A percentile compares a stretch with the other conserved stretches of the same genome.
phyloP scores from a whole-genome alignment of 2,113 vertebrate species.

The Misgurnus mizolepis region DNA sequence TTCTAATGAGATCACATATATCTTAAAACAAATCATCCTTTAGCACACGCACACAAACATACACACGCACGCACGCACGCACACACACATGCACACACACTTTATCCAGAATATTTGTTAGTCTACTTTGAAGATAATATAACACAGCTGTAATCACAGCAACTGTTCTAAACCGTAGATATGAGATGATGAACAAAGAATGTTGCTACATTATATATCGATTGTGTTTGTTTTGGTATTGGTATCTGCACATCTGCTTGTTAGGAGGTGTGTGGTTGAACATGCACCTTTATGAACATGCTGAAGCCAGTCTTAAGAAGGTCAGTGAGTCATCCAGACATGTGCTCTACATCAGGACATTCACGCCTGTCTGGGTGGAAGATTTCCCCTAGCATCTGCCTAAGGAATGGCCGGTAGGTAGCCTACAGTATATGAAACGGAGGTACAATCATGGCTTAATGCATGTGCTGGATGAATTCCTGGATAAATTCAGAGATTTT shows the following conservation, averaged over 20 bases:
- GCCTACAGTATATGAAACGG: conserved; percentile 72
- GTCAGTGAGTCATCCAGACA: conserved; percentile 92
- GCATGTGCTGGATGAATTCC: neutral
- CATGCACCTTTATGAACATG: conserved; percentile 97
- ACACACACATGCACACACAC: too few relatives aligned
- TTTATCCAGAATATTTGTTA: too few relatives aligned
- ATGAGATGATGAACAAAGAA: neutral
- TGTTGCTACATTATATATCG: neutral
- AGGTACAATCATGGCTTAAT: neutral
- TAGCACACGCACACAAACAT: too few relatives aligned
- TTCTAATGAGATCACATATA: too few relatives aligned
- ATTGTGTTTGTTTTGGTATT: neutral
- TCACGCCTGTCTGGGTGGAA: conserved; percentile 82
- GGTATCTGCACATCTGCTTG: neutral
- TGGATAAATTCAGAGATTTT: neutral
- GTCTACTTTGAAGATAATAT: too few relatives aligned
- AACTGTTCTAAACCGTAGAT: too few relatives aligned
- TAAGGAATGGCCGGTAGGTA: conserved; percentile 87
- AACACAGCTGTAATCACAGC: too few relatives aligned
- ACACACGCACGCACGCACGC: too few relatives aligned
- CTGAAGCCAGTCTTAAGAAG: conserved; percentile 97
- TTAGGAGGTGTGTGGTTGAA: neutral
- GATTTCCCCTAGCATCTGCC: conserved; percentile 90
- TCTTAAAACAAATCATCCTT: too few relatives aligned
- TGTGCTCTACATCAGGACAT: conserved; percentile 88